A percentile compares a stretch with the other conserved stretches of the same genome.
phyloP scores from a whole-genome alignment of 2,797 vertebrate genomes.

The Phataginus tricuspis region DNA sequence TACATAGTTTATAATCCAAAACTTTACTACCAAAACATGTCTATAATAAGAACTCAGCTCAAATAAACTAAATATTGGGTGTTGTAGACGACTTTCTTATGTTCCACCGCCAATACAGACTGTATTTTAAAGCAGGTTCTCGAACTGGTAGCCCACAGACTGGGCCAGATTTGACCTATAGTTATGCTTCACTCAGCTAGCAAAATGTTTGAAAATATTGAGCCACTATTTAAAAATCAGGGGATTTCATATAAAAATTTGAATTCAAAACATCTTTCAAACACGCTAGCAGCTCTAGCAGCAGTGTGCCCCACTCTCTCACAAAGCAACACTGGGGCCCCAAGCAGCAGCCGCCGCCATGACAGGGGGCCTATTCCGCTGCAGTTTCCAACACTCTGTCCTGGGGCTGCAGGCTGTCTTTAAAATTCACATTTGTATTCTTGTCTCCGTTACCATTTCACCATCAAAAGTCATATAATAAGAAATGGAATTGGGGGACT shows the following conservation, averaged over 20 bases:
- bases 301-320: not conserved
- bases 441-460: not conserved
- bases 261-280: not conserved
- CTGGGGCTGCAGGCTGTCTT: not conserved
- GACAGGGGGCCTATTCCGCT: not conserved
- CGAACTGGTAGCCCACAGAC: not conserved
- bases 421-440: not conserved
- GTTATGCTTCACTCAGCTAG: not conserved
- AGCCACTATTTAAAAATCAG: not conserved
- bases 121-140: not conserved
- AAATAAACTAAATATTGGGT: not conserved
- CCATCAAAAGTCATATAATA: not conserved
- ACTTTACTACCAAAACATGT: not conserved
- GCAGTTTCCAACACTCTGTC: not conserved
- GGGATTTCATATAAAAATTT: not conserved
- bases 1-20: not conserved
- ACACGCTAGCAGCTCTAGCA: not conserved
- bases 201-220: slow-evolving; percentile 22
- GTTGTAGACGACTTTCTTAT: not conserved
- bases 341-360: not conserved
- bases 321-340: not conserved
- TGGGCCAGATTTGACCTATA: not conserved
- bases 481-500: not conserved
- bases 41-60: not conserved
- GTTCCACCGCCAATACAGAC: not conserved